phyloP scores from a whole-genome alignment of 1,140 invertebrate species.

The Eueides isabella region DNA sequence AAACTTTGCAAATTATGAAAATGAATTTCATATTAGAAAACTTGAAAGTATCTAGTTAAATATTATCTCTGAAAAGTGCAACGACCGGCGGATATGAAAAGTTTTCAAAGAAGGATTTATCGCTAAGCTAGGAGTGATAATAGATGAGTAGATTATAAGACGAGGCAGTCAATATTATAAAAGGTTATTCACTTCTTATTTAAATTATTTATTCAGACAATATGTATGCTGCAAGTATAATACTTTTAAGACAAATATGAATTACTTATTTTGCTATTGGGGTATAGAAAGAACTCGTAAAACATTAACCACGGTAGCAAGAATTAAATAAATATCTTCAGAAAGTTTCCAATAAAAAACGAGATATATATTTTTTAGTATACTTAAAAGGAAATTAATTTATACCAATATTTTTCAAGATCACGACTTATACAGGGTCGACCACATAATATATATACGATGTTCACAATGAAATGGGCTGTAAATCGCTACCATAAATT shows the following conservation, averaged over 20 bases:
- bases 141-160: slow-evolving; percentile 9
- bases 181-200: not conserved
- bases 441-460: not conserved
- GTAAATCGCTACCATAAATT: slow-evolving; percentile 19
- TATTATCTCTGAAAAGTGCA: slow-evolving; percentile 26
- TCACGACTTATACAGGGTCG: not conserved
- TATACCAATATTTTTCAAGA: not conserved
- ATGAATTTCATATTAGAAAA: slow-evolving; percentile 30
- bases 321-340: too few species aligned
- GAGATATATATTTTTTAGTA: too few species aligned
- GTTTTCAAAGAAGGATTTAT: slow-evolving; percentile 15
- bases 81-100: slow-evolving; percentile 13
- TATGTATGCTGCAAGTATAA: too few species aligned
- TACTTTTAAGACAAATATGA: too few species aligned
- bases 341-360: too few species aligned
- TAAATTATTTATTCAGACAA: not conserved
- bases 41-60: slow-evolving; percentile 26
- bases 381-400: not conserved
- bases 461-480: slow-evolving; percentile 3
- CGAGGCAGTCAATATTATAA: not conserved
- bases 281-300: too few species aligned
- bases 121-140: not conserved
- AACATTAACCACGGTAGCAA: too few species aligned
- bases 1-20: slow-evolving; percentile 18
- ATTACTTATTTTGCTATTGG: too few species aligned